phyloP scores from a whole-genome alignment of 2,888 invertebrate genomes.

The Leptopterna dolabrata region DNA sequence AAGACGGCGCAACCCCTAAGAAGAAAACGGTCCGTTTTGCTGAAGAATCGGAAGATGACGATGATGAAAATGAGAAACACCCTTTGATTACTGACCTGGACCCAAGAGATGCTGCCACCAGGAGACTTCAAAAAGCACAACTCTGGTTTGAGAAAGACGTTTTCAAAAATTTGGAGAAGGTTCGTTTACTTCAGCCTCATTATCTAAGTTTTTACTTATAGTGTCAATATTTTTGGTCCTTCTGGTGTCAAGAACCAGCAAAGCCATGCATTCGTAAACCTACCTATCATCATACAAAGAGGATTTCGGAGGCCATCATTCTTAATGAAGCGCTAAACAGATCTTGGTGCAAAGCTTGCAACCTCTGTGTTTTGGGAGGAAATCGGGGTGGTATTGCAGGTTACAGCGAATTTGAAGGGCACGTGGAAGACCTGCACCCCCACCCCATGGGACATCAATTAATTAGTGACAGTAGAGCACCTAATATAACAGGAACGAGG shows the following conservation, averaged over 20 bases:
- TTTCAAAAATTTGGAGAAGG: slow-evolving; percentile 40
- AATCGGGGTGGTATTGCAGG: no score
- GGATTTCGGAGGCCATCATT: no score
- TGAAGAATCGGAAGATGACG: slow-evolving; percentile 56
- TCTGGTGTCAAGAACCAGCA: neutral
- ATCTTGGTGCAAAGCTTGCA: no score
- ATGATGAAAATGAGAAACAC: slow-evolving; percentile 68
- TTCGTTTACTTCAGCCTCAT: neutral
- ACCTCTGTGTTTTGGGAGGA: no score
- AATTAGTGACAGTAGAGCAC: no score
- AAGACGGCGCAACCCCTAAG: slow-evolving; percentile 68
- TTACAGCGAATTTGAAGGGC: no score
- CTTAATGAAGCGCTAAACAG: no score
- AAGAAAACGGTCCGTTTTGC: slow-evolving; percentile 61
- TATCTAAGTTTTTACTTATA: neutral
- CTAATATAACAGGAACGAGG: no score
- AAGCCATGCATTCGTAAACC: no score
- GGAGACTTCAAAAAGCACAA: slow-evolving; percentile 81
- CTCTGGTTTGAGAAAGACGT: slow-evolving; percentile 84
- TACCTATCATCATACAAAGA: no score
- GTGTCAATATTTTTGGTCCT: neutral
- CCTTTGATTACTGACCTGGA: slow-evolving; percentile 86
- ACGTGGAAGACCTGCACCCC: no score
- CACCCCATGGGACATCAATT: no score
- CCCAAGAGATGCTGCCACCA: slow-evolving; percentile 78